Evolutionary conservation across 2,888 invertebrate species (phyloP).

Genomic region (Lasius fuliginosus): DNA sequence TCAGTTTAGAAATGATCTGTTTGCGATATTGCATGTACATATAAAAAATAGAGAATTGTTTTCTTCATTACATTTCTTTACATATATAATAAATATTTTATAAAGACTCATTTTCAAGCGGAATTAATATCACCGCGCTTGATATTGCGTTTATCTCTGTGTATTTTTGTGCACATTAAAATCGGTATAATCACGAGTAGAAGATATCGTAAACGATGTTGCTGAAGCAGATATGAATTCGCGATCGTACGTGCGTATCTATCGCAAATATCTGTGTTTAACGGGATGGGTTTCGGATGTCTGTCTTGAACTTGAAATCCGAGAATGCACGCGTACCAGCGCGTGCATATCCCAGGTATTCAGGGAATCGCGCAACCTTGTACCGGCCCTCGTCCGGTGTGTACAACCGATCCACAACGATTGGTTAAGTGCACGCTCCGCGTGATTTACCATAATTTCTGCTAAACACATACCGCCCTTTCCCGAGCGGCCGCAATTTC

Average conservation of each 20-base stretch:
- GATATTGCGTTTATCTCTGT: not conserved
- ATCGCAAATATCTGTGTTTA: constrained; percentile 10
- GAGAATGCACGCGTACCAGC: constrained; percentile 40
- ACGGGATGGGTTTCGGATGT: not conserved
- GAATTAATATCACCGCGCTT: constrained; percentile 6
- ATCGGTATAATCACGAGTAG: not conserved
- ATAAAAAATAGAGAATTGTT: not conserved
- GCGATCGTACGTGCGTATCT: not conserved
- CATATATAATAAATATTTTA: not conserved
- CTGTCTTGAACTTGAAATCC: constrained; percentile 47
- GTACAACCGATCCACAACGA: not conserved
- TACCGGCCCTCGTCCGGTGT: constrained; percentile 16
- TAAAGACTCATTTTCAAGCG: not conserved
- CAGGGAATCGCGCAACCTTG: constrained; percentile 58
- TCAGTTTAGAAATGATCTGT: not conserved
- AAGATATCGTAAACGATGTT: not conserved
- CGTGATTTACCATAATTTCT: constrained; percentile 69
- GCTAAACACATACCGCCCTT: constrained; percentile 55
- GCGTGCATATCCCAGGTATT: constrained; percentile 59
- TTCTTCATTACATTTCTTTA: not conserved
- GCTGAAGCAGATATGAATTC: not conserved
- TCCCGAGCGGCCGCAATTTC: constrained; percentile 29
- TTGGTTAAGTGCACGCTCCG: constrained; percentile 60
- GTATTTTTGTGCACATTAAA: not conserved
- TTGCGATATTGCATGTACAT: not conserved